These are phyloP conservation scores for Dryococelus australis DNA, from an alignment of 2,888 invertebrate species.

Conservation along the genomic window DNA sequence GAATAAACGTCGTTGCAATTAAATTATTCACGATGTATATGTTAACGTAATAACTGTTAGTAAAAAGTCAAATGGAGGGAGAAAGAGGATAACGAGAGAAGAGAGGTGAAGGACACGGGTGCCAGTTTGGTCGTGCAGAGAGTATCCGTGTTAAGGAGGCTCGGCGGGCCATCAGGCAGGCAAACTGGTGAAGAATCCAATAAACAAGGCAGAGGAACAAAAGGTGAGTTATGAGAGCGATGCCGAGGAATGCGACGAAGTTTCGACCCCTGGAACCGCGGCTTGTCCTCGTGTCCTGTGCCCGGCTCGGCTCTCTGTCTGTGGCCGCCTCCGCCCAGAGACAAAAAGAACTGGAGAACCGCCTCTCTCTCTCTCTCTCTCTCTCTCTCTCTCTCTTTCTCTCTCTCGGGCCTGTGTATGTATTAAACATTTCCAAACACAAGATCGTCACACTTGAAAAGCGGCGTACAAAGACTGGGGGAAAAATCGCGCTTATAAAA, in stretches of 20 bases:
- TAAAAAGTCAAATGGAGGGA: too few species aligned
- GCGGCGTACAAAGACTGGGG: neutral
- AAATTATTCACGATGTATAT: too few species aligned
- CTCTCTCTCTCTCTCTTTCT: too few species aligned
- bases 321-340: neutral
- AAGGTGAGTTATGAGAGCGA: constrained; percentile 45
- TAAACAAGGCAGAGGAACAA: constrained; percentile 44
- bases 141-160: constrained; percentile 29
- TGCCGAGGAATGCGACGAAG: constrained; percentile 41
- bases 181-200: constrained; percentile 43
- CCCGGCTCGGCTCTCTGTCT: neutral
- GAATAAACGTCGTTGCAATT: too few species aligned
- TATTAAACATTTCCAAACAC: neutral
- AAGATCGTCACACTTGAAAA: neutral
- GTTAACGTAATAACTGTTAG: too few species aligned
- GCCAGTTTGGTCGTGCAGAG: neutral
- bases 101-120: too few species aligned
- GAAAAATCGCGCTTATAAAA: too few species aligned
- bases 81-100: too few species aligned
- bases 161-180: constrained; percentile 27
- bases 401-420: neutral
- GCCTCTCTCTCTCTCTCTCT: neutral
- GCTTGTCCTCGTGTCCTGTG: neutral
- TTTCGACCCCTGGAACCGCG: neutral
- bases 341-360: neutral